Base-by-base conservation (phyloP, 1,140 invertebrate genomes). In the Mya arenaria region DNA sequence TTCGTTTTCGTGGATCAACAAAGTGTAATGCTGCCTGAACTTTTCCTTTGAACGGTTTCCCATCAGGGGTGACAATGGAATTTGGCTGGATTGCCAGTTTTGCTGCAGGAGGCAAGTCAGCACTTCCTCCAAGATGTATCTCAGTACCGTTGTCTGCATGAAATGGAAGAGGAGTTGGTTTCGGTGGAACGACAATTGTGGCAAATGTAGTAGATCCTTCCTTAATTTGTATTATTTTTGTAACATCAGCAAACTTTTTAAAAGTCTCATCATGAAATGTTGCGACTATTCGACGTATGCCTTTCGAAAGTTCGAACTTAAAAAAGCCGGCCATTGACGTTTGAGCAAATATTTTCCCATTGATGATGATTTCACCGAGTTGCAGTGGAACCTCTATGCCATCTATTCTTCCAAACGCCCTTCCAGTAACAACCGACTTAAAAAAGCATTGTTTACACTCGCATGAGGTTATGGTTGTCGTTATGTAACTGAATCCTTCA, bases 1-100 rank as follows among this genome's bases (percentile, higher is more conserved):
- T 19, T 39, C 30, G 13, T 10, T 69, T 69, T 39, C 77, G n/a
- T 6, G 77, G 77, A 44, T 80, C 77, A 41, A 80, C 39, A 44
- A 80, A 80, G 36, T 80, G 77, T 13, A 80, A 13, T n/a, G n/a
- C 19, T 30, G 77, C 65, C 19, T 68, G 19, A 23, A 63, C 65
- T 58, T 56, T 25, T 34, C 77, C 77, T 8, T 17, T 68, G 25
- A 69, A 80, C 34, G 63, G 32, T 6, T 28, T 28, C 2, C 73
- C 73, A 48, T 77, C 73, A n/a, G 4, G 0, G 32, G 73, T 77
- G 4, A 77, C 28, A 44, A 77, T 23, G 32, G 73, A 23, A 52
- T 65, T 8, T 63, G 36, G 32, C 41, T 19, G 73, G 25, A 77
- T 77, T n/a, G 58, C 17, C n/a, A 77, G 10, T 34, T 25, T 30